A percentile compares a stretch with the other conserved stretches of the same genome.
Evolutionary conservation across 2,113 vertebrate genomes (phyloP).

Genomic region (Arenaria interpres): DNA sequence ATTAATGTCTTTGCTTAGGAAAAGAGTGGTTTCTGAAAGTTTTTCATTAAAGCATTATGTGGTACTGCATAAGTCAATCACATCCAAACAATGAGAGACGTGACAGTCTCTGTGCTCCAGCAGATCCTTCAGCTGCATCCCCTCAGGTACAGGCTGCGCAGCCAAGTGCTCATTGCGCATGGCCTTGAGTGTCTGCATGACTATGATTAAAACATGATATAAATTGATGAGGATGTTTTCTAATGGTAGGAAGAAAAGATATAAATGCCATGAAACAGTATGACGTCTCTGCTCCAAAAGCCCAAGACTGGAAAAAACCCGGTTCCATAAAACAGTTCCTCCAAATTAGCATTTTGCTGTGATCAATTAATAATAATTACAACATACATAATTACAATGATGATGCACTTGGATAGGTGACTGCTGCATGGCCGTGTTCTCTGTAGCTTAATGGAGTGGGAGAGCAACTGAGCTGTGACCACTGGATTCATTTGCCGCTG

Average conservation of each 20-base stretch:
- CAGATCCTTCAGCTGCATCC: neutral
- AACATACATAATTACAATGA: neutral
- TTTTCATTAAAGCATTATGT: neutral
- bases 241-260: neutral
- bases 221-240: constrained; percentile 17
- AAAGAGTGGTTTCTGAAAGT: neutral
- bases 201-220: constrained; percentile 20
- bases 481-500: neutral
- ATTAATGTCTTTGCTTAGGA: neutral
- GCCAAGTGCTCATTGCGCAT: neutral
- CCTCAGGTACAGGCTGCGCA: neutral
- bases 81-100: neutral
- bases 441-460: neutral
- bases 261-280: neutral
- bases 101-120: neutral
- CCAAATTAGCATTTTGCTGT: neutral
- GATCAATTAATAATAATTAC: neutral
- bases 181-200: neutral
- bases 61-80: neutral
- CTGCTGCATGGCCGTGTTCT: neutral
- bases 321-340: neutral
- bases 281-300: neutral
- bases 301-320: fast-evolving
- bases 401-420: neutral
- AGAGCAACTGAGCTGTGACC: neutral